Percentiles rank a stretch among this genome's conserved stretches.
Evolutionary conservation across 1,140 invertebrate species (phyloP).

Genomic region (Zaprionus lachaisei): DNA sequence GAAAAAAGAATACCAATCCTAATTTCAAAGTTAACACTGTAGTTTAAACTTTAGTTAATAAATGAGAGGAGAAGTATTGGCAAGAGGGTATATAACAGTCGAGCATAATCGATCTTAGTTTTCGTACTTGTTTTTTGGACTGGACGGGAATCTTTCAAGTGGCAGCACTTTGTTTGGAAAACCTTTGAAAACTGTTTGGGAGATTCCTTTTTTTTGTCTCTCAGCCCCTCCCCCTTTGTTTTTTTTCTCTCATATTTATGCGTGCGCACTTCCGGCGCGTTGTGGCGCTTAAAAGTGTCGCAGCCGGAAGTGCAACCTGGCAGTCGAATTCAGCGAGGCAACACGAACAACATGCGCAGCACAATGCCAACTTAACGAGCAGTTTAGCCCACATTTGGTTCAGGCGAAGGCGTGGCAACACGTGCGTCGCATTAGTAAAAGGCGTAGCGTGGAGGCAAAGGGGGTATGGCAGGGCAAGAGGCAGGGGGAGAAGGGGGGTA

Average conservation of each 20-base stretch:
- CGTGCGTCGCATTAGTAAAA: slow-evolving; percentile 71
- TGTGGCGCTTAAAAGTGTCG: slow-evolving; percentile 70
- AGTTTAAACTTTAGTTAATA: too few relatives aligned
- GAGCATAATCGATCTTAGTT: too few relatives aligned
- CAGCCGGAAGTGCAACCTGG: slow-evolving; percentile 79
- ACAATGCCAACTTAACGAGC: slow-evolving; percentile 73
- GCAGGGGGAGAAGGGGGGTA: not conserved
- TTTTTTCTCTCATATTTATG: slow-evolving; percentile 31
- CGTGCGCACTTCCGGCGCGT: slow-evolving; percentile 61
- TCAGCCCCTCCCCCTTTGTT: not conserved
- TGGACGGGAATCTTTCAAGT: slow-evolving; percentile 28
- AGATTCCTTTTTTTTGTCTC: slow-evolving; percentile 48
- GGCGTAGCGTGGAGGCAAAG: not conserved
- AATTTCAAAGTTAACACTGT: too few relatives aligned
- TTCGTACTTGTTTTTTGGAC: too few relatives aligned
- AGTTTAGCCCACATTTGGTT: slow-evolving; percentile 66
- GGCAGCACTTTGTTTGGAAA: slow-evolving; percentile 30
- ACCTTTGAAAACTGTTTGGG: slow-evolving; percentile 55
- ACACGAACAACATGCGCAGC: slow-evolving; percentile 1
- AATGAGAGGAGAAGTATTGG: too few relatives aligned
- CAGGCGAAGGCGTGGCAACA: slow-evolving; percentile 34
- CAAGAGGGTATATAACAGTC: too few relatives aligned
- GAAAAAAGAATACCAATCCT: too few relatives aligned
- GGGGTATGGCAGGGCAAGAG: not conserved
- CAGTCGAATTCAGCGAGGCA: slow-evolving; percentile 59